A percentile compares a stretch with the other conserved stretches of the same genome.
phyloP scores from a whole-genome alignment of 2,797 vertebrate species.

The Acipenser ruthenus region DNA sequence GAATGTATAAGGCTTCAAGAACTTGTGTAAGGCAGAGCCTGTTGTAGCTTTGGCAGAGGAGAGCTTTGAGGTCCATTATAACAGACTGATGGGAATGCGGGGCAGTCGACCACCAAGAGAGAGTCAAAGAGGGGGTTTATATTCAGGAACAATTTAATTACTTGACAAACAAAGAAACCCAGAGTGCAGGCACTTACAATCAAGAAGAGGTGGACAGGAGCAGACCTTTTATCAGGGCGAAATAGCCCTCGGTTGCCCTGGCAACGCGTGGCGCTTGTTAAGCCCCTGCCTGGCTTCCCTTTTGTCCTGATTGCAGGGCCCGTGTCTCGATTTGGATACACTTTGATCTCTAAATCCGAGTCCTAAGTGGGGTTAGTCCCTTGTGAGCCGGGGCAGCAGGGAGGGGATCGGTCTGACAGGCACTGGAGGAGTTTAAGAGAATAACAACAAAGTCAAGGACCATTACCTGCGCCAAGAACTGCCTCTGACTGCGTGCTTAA shows the following conservation, averaged over 20 bases:
- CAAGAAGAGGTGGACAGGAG: too few relatives aligned
- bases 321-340: background rate
- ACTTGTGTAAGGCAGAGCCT: too few relatives aligned
- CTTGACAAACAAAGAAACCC: too few relatives aligned
- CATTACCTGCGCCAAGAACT: background rate
- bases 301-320: background rate
- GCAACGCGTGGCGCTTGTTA: background rate
- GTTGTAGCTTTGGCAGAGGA: too few relatives aligned
- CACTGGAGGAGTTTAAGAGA: background rate
- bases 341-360: background rate
- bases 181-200: too few relatives aligned
- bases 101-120: too few relatives aligned
- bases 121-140: too few relatives aligned
- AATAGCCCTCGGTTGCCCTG: background rate
- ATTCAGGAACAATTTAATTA: too few relatives aligned
- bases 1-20: too few relatives aligned
- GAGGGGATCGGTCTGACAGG: background rate
- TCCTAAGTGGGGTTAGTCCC: background rate
- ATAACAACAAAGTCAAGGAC: background rate
- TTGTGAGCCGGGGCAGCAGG: background rate
- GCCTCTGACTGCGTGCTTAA: background rate
- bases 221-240: background rate
- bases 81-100: too few relatives aligned
- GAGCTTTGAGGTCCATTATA: too few relatives aligned
- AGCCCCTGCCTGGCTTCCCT: background rate